phyloP scores from a whole-genome alignment of 2,888 invertebrate genomes.

The Eupithecia vulgata region DNA sequence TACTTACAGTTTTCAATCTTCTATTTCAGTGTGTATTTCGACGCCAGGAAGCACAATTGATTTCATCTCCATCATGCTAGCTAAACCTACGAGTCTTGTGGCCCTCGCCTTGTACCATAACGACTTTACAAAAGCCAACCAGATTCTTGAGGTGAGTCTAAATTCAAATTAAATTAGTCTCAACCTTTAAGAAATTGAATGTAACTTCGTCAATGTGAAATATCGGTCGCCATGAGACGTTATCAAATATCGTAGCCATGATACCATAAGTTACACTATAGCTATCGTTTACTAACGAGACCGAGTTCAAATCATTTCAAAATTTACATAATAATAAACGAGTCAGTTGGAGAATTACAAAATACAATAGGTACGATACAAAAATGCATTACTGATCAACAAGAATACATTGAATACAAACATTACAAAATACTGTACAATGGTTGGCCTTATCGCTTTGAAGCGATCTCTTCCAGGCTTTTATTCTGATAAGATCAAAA shows the following conservation, averaged over 20 bases:
- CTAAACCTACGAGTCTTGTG: conserved; percentile 90
- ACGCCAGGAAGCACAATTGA: conserved; percentile 69
- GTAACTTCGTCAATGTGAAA: background rate
- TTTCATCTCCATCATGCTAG: conserved; percentile 88
- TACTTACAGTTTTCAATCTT: background rate
- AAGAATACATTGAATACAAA: too few species aligned
- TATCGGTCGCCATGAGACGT: background rate
- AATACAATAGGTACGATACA: background rate
- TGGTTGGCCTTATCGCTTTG: too few species aligned
- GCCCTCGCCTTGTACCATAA: conserved; percentile 89
- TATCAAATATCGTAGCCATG: background rate
- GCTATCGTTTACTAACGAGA: background rate
- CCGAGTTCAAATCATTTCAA: background rate
- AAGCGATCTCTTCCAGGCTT: background rate
- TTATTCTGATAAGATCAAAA: background rate
- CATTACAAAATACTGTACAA: too few species aligned
- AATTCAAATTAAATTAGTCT: background rate
- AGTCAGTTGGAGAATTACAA: background rate
- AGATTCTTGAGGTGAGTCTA: conserved; percentile 90
- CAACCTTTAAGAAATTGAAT: background rate
- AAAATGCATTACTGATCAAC: too few species aligned
- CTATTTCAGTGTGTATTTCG: conserved; percentile 59
- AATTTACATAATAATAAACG: background rate
- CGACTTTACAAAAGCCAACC: conserved; percentile 89
- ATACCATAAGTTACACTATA: background rate